A percentile compares a stretch with the other conserved stretches of the same genome.
Conservation (phyloP, 2,797 vertebrate genomes). For the Coregonus sp. region DNA sequence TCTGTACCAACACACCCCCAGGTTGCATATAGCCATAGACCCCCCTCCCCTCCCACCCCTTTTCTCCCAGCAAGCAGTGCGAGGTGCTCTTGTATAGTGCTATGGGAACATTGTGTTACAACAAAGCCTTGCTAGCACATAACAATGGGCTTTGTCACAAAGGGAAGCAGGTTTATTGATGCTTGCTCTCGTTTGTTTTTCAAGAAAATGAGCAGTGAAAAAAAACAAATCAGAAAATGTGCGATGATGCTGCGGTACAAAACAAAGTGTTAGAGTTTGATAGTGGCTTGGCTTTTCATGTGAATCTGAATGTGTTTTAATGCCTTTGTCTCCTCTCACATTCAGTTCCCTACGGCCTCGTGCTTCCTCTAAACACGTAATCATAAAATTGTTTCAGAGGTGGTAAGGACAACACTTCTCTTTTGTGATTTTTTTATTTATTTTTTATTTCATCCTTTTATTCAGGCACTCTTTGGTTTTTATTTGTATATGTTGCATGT, state of each 20-base stretch:
- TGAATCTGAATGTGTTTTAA: constrained; percentile 74
- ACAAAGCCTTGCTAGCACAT: constrained; percentile 41
- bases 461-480: constrained; percentile 52
- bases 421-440: constrained; percentile 63
- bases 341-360: constrained; percentile 87
- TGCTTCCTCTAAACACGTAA: constrained; percentile 89
- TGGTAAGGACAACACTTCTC: constrained; percentile 84
- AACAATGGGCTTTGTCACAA: constrained; percentile 21
- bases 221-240: constrained; percentile 15
- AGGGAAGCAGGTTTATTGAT: constrained; percentile 44
- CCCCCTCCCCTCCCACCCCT: constrained; percentile 21
- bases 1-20: background rate
- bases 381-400: constrained; percentile 89
- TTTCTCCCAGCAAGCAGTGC: constrained; percentile 69
- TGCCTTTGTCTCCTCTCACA: constrained; percentile 81
- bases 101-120: constrained; percentile 71
- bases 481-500: constrained; percentile 67
- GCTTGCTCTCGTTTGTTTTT: constrained; percentile 37
- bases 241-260: constrained; percentile 18
- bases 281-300: constrained; percentile 59
- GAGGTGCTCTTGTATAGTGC: constrained; percentile 81
- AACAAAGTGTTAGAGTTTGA: constrained; percentile 15
- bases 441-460: constrained; percentile 65
- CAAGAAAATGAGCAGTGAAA: background rate
- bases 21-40: background rate